Evolutionary conservation across 92 coral and sea anemone species (phyloP), one percentile per base, ranked within the genome.

Genomic region (Siderastrea radians): DNA sequence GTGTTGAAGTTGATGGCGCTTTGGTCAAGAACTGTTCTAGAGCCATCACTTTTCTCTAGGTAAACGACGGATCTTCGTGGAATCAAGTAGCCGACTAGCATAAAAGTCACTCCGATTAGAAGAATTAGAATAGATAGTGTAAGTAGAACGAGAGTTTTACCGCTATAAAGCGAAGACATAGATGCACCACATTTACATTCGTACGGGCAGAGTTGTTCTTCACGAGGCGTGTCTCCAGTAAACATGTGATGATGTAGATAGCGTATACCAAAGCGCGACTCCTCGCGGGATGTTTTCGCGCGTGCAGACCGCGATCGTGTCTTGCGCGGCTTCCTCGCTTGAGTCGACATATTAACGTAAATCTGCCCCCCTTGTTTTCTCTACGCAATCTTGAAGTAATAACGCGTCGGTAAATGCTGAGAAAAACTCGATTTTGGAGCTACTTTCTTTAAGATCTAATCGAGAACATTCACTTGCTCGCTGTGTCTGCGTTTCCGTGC

Each of bases 191-290:
- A 95, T 91, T 93, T 93, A 60, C 93, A 94, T 72, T 95, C 98
- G 73, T 92, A 87, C 16, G 95, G 98, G 78, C 98, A 93, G 3
- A 92, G 90, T 89, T 95, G 92, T 79, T 95, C 90, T 61, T 93
- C 95, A 70, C 77, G 84, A 77, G 98, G 91, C 72, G 94, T 72
- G 89, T 88, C 97, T 68, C 95, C 96, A 14, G 90, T 90, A 83
- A 97, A 97, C 98, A 97, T 94, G 81, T 97, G 99, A 92, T 97
- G 98, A 87, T 97, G 99, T 3, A 97, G 87, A 84, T 97, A 97
- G 60, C 99, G 99, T 54, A 95, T 96, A 88, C 99, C 99, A 94
- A 95, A 97, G 84, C 98, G 93, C 85, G 94, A 94, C 15, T 84
- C 79, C 50, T 92, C 94, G 91, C 85, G 86, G 47, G 83, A 65